phyloP scores from a whole-genome alignment of 2,113 vertebrate species.

The Platichthys stellatus region DNA sequence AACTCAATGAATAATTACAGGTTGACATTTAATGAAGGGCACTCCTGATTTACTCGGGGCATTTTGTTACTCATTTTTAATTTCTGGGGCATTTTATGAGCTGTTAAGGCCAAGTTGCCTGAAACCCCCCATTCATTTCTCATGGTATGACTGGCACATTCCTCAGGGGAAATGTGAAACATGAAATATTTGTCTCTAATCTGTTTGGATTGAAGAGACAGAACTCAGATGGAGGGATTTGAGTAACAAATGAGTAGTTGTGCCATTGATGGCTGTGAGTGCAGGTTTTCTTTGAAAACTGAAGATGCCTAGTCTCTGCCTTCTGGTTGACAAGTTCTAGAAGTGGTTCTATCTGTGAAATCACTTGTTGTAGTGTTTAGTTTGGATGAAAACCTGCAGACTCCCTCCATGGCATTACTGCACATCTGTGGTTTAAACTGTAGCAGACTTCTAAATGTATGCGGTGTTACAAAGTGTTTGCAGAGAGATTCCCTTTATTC shows the following conservation, averaged over 20 bases:
- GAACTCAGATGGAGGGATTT: neutral
- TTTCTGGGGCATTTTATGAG: slow-evolving; percentile 34
- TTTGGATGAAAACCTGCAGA: slow-evolving; percentile 32
- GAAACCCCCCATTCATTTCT: neutral
- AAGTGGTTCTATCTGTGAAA: neutral
- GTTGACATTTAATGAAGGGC: slow-evolving; percentile 53
- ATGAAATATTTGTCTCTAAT: neutral
- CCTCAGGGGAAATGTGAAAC: neutral
- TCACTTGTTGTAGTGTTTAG: neutral
- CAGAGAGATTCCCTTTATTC: neutral
- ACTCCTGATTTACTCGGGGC: neutral
- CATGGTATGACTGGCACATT: neutral
- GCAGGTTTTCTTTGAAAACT: slow-evolving; percentile 9
- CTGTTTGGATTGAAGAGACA: neutral
- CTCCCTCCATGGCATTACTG: neutral
- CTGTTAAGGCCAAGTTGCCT: slow-evolving; percentile 11
- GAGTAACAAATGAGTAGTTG: neutral
- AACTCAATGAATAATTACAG: slow-evolving; percentile 17
- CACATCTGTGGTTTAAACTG: neutral
- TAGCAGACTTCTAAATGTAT: neutral
- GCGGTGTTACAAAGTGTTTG: neutral
- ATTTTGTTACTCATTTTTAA: slow-evolving; percentile 28
- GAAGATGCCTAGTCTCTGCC: neutral
- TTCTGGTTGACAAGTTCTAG: neutral
- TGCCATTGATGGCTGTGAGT: neutral